Evolutionary conservation across 1,140 invertebrate genomes (phyloP).

Genomic region (Drosophila repletoides): DNA sequence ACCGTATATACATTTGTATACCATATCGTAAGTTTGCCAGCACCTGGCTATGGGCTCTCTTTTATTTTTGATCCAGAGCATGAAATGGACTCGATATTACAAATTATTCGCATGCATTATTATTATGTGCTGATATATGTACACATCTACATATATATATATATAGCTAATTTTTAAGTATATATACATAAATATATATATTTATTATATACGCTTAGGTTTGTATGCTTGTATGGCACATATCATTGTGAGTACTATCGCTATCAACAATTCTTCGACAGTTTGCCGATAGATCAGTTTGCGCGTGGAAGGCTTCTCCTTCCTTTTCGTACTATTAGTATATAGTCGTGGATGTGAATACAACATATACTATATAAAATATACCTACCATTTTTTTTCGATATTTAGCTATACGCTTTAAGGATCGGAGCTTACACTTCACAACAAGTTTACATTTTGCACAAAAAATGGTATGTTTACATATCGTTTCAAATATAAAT

Average conservation of each 20-base stretch:
- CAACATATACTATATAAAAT: slow-evolving; percentile 1
- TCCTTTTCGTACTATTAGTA: slow-evolving; percentile 19
- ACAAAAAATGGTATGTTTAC: slow-evolving; percentile 55
- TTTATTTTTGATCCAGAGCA: slow-evolving; percentile 16
- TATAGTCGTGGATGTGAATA: slow-evolving; percentile 19
- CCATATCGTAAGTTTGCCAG: slow-evolving; percentile 1
- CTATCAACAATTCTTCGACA: slow-evolving; percentile 78
- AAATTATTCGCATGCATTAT: slow-evolving; percentile 13
- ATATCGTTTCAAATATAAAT: background rate
- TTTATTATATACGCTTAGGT: slow-evolving; percentile 9
- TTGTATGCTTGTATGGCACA: slow-evolving; percentile 8
- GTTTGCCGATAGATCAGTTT: slow-evolving; percentile 79
- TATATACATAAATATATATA: background rate
- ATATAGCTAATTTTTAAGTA: slow-evolving; percentile 17
- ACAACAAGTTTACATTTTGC: too few species aligned
- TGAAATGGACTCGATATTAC: slow-evolving; percentile 16
- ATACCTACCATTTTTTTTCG: background rate
- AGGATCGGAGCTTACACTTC: background rate
- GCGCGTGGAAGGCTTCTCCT: slow-evolving; percentile 72
- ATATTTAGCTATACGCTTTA: background rate
- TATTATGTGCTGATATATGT: background rate
- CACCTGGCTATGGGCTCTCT: slow-evolving; percentile 21
- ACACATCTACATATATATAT: background rate
- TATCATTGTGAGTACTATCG: slow-evolving; percentile 58
- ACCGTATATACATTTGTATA: background rate